Base-by-base conservation (phyloP, 2,113 vertebrate species). In the Podarcis muralis region DNA sequence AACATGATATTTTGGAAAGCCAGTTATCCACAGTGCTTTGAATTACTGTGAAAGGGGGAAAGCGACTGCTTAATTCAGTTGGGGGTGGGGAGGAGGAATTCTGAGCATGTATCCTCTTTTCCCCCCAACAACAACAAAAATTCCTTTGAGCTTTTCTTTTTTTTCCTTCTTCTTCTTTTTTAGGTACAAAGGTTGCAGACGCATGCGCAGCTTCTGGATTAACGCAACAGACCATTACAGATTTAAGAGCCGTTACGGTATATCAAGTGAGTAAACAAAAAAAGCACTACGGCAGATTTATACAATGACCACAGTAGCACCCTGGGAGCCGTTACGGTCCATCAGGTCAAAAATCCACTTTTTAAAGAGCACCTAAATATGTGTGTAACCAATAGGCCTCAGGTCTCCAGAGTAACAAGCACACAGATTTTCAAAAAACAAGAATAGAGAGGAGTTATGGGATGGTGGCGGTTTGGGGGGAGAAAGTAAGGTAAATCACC, bases 311-410 rank as follows among this genome's bases (percentile, higher is more conserved):
- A 94, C 91, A 93, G 92, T 92, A 89, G 77, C 93, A 93, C 95
- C 92, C 95, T 89, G 93, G 95, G 94, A 95, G 91, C 91, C 85
- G 81, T 95, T 95, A 94, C 18, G 76, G 94, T 95, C 92, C 92
- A 92, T 94, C 94, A 95, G 94, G 95, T 95, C 92, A 95, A 96
- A 96, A 96, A 93, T 92, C 93, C 93, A 95, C 92, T 94, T 93
- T 94, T 94, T 93, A 94, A 94, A 90, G 86, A 93, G 89, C 0
- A 43, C 91, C 86, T 94, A 94, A 95, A 92, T 93, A 90, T 92
- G 92, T 88, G 90, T 93, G 91, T 80, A 89, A 85, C 87, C 89
- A 94, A 94, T 27, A 95, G 91, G 92, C 86, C 90, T 95, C 91
- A 82, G 89, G 93, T 93, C 87, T 96, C 88, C 74, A 0, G 81